Evolutionary conservation across 2,888 invertebrate species (phyloP), one percentile per base, ranked within the genome.

Genomic region (Catocala sponsa): DNA sequence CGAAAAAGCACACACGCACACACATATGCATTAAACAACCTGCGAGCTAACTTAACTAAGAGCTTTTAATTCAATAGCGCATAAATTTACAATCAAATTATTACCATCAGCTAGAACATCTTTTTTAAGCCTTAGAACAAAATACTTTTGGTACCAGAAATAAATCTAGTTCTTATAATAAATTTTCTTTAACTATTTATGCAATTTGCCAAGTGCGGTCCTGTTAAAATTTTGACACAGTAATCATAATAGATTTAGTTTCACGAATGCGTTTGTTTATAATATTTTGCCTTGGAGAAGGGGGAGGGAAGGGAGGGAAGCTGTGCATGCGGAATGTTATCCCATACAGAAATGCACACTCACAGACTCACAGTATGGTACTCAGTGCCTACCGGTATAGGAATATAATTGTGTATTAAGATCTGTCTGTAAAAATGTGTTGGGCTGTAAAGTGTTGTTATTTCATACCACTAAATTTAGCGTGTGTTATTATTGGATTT

Each of bases 381-480:
- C 6, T 66, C 9, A 11, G 46, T 46, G 44, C 12, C 10, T 7
- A 38, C 5, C 57, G 4, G 9, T 52, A 0, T 0, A 6, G 12
- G 62, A 49, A 56, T 49, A 56, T n/a, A 38, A 0, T 25, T 47
- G 25, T 25, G 25, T 25, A 25, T 25, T 2, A 15, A 15, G 25
- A 25, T 25, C 11, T 13, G 5, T 42, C 10, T 11, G n/a, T 42
- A 9, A 56, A 46, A 32, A 75, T 75, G 75, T 74, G 71, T 11
- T 58, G 54, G 61, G 35, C 65, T 0, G 70, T 74, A 13, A 77
- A 57, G 49, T 82, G 76, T 49, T 82, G 77, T 54, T 79, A 63
- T 52, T 49, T 65, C 12, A 11, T 82, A 0, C 73, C 81, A 0
- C 35, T 75, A 49, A 72, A 79, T 49, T 5, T 66, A 0, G 80